Conservation (phyloP, 1,140 invertebrate genomes). For the Drosophila pseudoobscura region DNA sequence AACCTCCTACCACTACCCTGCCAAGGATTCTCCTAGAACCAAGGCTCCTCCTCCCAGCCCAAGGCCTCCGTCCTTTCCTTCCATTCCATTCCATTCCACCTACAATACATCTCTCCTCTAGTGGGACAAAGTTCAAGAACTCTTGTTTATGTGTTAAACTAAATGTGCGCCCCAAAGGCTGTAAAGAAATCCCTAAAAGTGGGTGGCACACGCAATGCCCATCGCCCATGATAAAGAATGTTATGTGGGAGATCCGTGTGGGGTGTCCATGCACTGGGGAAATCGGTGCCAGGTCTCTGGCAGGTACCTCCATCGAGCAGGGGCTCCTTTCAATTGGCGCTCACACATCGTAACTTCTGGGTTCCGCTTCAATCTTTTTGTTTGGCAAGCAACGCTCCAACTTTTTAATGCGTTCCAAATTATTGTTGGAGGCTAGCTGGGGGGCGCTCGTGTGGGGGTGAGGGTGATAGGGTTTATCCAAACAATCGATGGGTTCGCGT, state of each 20-base stretch:
- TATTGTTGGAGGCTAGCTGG: not conserved
- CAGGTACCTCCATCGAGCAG: conserved; percentile 29
- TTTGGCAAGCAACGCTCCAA: conserved; percentile 36
- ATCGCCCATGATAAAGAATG: conserved; percentile 17
- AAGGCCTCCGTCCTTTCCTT: conserved; percentile 16
- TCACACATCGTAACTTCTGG: conserved; percentile 74
- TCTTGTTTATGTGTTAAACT: conserved; percentile 71
- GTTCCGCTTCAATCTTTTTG: conserved; percentile 27
- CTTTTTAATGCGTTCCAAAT: conserved; percentile 70
- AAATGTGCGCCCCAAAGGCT: conserved; percentile 39
- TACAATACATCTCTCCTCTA: too few species aligned
- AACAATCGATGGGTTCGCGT: conserved; percentile 56
- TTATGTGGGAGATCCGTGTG: conserved; percentile 1
- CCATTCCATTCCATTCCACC: not conserved
- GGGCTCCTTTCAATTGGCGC: conserved; percentile 66
- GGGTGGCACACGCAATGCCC: conserved; percentile 70
- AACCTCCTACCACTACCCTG: conserved; percentile 11
- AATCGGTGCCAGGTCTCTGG: conserved; percentile 41
- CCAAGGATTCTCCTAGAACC: conserved; percentile 14
- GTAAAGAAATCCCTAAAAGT: conserved; percentile 43
- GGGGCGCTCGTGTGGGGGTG: too few species aligned
- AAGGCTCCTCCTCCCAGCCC: conserved; percentile 24
- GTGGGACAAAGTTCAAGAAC: conserved; percentile 62
- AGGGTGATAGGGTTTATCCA: conserved; percentile 22
- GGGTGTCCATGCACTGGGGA: conserved; percentile 38